These are phyloP conservation scores for Brachynemurus nebulosus DNA, from an alignment of 2,888 invertebrate genomes.

Conservation along the genomic window DNA sequence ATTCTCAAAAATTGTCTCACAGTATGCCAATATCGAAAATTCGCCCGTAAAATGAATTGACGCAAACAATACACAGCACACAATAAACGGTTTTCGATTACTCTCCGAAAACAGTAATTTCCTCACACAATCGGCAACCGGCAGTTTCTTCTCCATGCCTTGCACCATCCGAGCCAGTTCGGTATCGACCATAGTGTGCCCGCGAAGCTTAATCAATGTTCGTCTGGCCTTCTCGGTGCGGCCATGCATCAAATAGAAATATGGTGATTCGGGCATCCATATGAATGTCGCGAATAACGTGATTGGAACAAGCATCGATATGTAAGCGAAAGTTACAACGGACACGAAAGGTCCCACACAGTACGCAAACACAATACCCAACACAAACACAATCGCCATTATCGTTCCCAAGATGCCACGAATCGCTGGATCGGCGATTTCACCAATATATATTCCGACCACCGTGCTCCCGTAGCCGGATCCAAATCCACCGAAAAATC, in stretches of 20 bases:
- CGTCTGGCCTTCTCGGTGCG: not conserved
- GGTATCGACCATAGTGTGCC: not conserved
- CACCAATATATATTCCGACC: slow-evolving; percentile 17
- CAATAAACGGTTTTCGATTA: slow-evolving; percentile 1
- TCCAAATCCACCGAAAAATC: slow-evolving; percentile 15
- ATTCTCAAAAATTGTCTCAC: slow-evolving; percentile 17
- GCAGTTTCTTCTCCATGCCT: not conserved
- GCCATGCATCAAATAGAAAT: slow-evolving; percentile 13
- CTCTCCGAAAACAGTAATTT: slow-evolving; percentile 8
- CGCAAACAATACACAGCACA: not conserved
- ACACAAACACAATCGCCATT: slow-evolving; percentile 12
- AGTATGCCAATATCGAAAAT: slow-evolving; percentile 7
- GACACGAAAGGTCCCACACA: slow-evolving; percentile 15
- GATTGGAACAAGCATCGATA: slow-evolving; percentile 14
- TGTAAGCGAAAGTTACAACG: slow-evolving; percentile 9
- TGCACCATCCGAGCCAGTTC: slow-evolving; percentile 6
- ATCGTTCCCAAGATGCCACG: slow-evolving; percentile 15
- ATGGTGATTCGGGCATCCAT: slow-evolving; percentile 18
- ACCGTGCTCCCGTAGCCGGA: slow-evolving; percentile 15
- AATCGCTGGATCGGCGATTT: slow-evolving; percentile 17
- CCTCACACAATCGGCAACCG: not conserved
- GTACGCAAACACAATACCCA: slow-evolving; percentile 11
- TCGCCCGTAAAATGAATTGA: not conserved
- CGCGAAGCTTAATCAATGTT: slow-evolving; percentile 7
- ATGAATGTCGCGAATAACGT: slow-evolving; percentile 13